Base-by-base conservation (phyloP, 1,140 invertebrate species). In the Dinothrombium tinctorium region DNA sequence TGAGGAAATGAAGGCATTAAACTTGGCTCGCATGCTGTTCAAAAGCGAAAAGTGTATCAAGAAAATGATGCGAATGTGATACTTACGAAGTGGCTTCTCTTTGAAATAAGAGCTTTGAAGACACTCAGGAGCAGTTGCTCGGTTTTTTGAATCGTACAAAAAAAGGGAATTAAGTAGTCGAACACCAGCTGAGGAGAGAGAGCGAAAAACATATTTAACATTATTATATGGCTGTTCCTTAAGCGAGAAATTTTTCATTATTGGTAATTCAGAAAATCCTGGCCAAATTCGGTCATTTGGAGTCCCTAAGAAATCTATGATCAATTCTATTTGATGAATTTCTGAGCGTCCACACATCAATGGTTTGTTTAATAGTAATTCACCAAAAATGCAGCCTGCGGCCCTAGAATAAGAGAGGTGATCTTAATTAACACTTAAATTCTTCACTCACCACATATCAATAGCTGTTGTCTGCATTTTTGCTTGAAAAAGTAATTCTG, bases 401-500 rank as follows among this genome's bases (percentile, higher is more conserved):
- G 87, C 82, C n/a, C n/a, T n/a, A n/a, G n/a, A n/a, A n/a, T n/a
- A n/a, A n/a, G n/a, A n/a, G n/a, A n/a, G n/a, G n/a, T n/a, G n/a
- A n/a, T n/a, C n/a, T n/a, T n/a, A n/a, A n/a, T n/a, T n/a, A n/a
- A n/a, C n/a, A n/a, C n/a, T n/a, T n/a, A n/a, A n/a, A n/a, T n/a
- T n/a, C n/a, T n/a, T n/a, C n/a, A n/a, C n/a, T n/a, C n/a, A n/a
- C 60, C 90, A 98, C 78, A 95, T 95, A 58, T 98, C 90, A 28
- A 96, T 74, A 11, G 82, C 83, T 3, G 84, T 84, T 0, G 86
- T 89, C 56, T 95, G 86, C 21, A 71, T 75, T 35, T 73, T 73
- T 0, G 81, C 73, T 53, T 89, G 80, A 19, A 98, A 63, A 21
- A 96, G 62, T 20, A 98, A 59, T 64, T 98, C 90, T 4, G 89